Evolutionary conservation across 2,888 invertebrate genomes (phyloP), one percentile per base, ranked within the genome.

Genomic region (Dicyrtomina minuta): DNA sequence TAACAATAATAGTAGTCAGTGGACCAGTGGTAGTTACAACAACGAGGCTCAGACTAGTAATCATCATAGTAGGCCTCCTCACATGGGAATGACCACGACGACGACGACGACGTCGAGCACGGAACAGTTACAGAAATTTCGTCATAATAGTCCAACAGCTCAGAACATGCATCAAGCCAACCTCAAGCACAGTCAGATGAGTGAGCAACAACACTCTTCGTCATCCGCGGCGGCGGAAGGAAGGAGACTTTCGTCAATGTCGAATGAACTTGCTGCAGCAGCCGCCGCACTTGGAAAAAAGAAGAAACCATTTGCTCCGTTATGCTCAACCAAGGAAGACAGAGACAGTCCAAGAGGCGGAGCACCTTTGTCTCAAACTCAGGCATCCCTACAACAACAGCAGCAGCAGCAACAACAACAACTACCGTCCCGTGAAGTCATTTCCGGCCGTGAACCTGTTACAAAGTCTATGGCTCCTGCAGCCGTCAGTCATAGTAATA

Each of bases 251-350:
- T 44, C 62, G 44, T 62, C 62, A 26, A 33, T 33, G 33, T 33
- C 46, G 46, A 65, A 39, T 55, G 64, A 53, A 58, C 44, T 49
- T 24, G 51, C 39, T 44, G 49, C 49, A 20, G 39, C 26, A 53
- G 61, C 65, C 55, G 66, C 67, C 20, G 60, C 60, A 55, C 39
- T 41, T 20, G 17, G 53, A 20, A 62, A 71, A 33, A 60, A 71
- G 51, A 53, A 62, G 64, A 65, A 64, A 60, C 68, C 65, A 58
- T 53, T 66, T 66, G 65, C 68, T 33, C 73, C 73, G 71, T 73
- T 73, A 71, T 68, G 62, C 60, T 65, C 72, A 72, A 39, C 72
- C 53, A 72, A 70, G 72, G 70, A 67, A 68, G 68, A 72, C 61
- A 58, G 6, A 22, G 58, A 58, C 17, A 58, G 58, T 58, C 22